Conservation (phyloP, 2,113 vertebrate genomes). For the Nyctereutes procyonoides region DNA sequence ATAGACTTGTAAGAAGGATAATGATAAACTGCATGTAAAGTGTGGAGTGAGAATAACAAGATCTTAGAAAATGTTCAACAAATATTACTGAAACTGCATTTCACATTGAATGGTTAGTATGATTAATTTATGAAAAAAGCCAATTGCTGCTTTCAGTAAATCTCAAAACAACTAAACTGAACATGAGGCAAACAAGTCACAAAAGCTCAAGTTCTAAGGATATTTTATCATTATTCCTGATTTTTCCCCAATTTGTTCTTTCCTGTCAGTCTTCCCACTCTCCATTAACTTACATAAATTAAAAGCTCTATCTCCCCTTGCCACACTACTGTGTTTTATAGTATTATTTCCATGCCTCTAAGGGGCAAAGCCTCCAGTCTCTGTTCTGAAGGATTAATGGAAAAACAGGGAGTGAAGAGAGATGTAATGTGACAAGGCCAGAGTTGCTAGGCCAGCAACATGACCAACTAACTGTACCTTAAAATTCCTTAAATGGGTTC, state of each 20-base stretch:
- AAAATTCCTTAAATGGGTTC: not conserved
- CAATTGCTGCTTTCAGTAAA: not conserved
- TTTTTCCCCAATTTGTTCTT: not conserved
- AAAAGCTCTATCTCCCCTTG: not conserved
- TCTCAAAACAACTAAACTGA: not conserved
- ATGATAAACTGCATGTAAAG: not conserved
- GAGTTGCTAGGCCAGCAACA: not conserved
- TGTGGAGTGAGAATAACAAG: not conserved
- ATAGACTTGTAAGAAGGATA: not conserved
- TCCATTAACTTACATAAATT: not conserved
- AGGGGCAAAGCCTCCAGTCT: not conserved
- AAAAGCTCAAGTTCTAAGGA: not conserved
- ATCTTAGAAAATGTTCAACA: not conserved
- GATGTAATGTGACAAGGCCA: not conserved
- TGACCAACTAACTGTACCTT: not conserved
- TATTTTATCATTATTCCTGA: not conserved
- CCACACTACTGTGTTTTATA: not conserved
- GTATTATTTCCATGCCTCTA: not conserved
- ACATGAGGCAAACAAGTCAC: not conserved
- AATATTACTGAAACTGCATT: not conserved
- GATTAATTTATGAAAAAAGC: not conserved
- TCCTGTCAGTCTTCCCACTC: not conserved
- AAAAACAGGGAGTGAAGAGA: not conserved
- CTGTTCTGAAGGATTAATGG: not conserved
- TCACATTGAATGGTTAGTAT: not conserved